Base-by-base conservation (phyloP, 2,888 invertebrate species). In the Tipula helvola region DNA sequence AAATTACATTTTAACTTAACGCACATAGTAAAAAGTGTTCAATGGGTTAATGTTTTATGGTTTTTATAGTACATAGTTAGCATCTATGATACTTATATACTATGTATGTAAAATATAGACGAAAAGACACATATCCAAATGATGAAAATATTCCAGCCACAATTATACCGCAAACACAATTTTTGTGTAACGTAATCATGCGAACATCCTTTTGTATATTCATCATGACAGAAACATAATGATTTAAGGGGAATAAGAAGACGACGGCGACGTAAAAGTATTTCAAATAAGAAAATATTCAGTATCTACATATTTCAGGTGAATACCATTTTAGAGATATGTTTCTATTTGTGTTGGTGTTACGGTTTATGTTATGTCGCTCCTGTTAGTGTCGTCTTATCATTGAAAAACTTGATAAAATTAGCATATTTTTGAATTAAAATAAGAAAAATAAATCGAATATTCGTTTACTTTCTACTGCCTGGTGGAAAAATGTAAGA, bases 351-450 rank as follows among this genome's bases (percentile, higher is more conserved):
- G 52, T 13, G 71, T 16, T 71, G 71, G 28, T 28, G 10, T 71
- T 52, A 2, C 16, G 16, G n/a, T 28, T 71, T 28, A 28, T 2
- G 28, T 28, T 28, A 1, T 28, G 2, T 28, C 28, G 18, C 16
- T 16, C 8, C 0, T 52, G n/a, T n/a, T 52, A n/a, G n/a, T 5
- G 28, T 18, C 28, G 8, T 28, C 71, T 18, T 28, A 52, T 16
- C 84, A 36, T 5, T n/a, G 39, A 16, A 16, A 84, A 84, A 84
- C 39, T 84, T 36, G 39, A 84, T 84, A 16, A 84, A 36, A 84
- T 84, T 84, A 39, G n/a, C 84, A 84, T 84, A 39, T 84, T 84
- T 39, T 84, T 10, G 71, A 71, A 71, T 84, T 84, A 84, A 39
- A 39, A 36, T 41, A 39, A 8, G 71, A 28, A 18, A 28, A 28